Percentiles rank a stretch among this genome's conserved stretches.
These are phyloP conservation scores for Calyptommatus sinebrachiatus DNA, from an alignment of 2,113 vertebrate species.

Conservation along the genomic window DNA sequence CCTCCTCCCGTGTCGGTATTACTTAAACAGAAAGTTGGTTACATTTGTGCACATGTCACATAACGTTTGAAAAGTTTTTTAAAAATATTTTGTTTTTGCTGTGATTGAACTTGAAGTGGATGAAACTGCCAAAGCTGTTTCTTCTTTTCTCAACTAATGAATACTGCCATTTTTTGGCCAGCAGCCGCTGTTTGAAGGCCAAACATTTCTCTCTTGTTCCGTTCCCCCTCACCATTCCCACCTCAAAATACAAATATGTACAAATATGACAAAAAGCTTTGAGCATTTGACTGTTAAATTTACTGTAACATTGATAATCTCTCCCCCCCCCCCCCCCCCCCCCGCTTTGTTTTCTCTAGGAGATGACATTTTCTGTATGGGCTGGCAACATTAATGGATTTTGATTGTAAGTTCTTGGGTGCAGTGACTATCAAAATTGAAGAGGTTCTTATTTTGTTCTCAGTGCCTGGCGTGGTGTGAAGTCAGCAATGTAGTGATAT, in stretches of 20 bases:
- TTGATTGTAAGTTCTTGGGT: background rate
- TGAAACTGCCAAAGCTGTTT: background rate
- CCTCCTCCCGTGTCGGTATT: background rate
- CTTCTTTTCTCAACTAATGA: background rate
- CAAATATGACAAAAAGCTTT: background rate
- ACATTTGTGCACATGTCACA: background rate
- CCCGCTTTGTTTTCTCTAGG: background rate
- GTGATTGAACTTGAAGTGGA: background rate
- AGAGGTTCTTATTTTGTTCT: background rate
- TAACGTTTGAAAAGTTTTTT: too few relatives aligned
- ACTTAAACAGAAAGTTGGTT: background rate
- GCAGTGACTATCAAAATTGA: background rate
- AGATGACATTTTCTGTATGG: constrained; percentile 10
- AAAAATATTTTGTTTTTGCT: background rate
- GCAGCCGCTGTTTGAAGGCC: constrained; percentile 2
- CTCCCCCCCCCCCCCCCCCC: too few relatives aligned
- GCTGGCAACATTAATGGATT: background rate
- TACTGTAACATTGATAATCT: background rate
- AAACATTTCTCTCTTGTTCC: too few relatives aligned
- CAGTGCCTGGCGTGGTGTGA: background rate
- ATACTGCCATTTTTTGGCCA: constrained; percentile 9
- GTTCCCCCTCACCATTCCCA: background rate
- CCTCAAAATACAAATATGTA: background rate
- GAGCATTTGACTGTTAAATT: background rate
- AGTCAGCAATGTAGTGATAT: background rate